Evolutionary conservation across 2,888 invertebrate genomes (phyloP), one percentile per base, ranked within the genome.

Genomic region (Choristoneura rosaceana): DNA sequence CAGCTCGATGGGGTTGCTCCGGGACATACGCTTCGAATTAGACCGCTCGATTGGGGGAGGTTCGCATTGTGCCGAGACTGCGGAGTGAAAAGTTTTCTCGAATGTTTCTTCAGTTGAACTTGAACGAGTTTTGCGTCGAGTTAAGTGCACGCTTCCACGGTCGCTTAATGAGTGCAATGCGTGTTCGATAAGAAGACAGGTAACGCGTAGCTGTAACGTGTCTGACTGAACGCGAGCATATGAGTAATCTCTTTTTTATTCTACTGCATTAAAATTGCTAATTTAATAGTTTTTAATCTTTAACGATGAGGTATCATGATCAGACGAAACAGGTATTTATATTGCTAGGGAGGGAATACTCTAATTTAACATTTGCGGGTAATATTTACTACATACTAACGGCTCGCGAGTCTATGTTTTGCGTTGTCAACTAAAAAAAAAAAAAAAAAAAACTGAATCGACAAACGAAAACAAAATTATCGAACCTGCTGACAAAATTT

Each of bases 1-100:
- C 2, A 12, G n/a, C 25, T 33, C 63, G 63, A 58, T 15, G 15
- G 62, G 67, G 55, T 34, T 34, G 59, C 15, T 47, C 47, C 38
- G 65, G 43, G 71, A 64, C 50, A 38, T 59, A 70, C 63, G 69
- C 43, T 60, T 65, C 50, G 66, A 66, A 68, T 73, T 62, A 62
- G 58, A 41, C 55, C 55, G 55, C 47, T 60, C 65, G 67, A 65
- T 34, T 47, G 62, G 71, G 41, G 43, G 62, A 43, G 71, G 61
- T 38, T 61, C 41, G 52, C 17, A 66, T 52, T 66, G 66, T 38
- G 25, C 33, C 41, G 38, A 52, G 50, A 34, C 58, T 45, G 55
- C 43, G 43, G 41, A 41, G 25, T 43, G 61, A 43, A 43, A 62
- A 25, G n/a, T 59, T 59, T 14, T 62, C 43, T 45, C 25, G 33